A percentile compares a stretch with the other conserved stretches of the same genome.
Conservation (phyloP, 2,797 vertebrate genomes). For the Eupleurogrammus muticus region DNA sequence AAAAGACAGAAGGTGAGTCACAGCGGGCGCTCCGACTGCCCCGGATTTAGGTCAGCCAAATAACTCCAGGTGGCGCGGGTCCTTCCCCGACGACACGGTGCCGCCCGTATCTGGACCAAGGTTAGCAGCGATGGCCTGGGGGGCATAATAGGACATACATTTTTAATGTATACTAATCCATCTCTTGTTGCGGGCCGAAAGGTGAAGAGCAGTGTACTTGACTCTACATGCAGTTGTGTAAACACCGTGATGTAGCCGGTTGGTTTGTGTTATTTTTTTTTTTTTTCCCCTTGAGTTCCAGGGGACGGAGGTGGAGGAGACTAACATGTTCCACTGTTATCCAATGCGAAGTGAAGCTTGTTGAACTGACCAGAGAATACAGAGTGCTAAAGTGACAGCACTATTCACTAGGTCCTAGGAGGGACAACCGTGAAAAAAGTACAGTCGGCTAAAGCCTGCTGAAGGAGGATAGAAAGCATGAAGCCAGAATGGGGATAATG, state of each 20-base stretch:
- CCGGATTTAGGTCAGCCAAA: slow-evolving; percentile 81
- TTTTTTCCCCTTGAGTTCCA: slow-evolving; percentile 52
- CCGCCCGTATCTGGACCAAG: slow-evolving; percentile 79
- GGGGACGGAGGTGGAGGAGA: slow-evolving; percentile 20
- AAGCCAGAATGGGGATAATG: slow-evolving; percentile 33
- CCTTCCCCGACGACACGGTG: slow-evolving; percentile 68
- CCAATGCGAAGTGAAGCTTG: slow-evolving; percentile 47
- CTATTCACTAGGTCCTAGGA: slow-evolving; percentile 62
- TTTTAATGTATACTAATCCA: slow-evolving; percentile 83
- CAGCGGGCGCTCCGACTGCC: slow-evolving; percentile 70
- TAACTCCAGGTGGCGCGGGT: slow-evolving; percentile 79
- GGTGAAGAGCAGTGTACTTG: slow-evolving; percentile 65
- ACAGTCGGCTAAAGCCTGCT: slow-evolving; percentile 38
- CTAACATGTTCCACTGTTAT: slow-evolving; percentile 54
- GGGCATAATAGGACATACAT: slow-evolving; percentile 73
- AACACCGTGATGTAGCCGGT: slow-evolving; percentile 27
- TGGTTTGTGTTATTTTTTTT: slow-evolving; percentile 44
- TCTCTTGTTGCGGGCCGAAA: slow-evolving; percentile 74
- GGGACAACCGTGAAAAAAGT: slow-evolving; percentile 51
- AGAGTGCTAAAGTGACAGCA: slow-evolving; percentile 47
- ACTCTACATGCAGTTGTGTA: slow-evolving; percentile 37
- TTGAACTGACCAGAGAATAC: slow-evolving; percentile 44
- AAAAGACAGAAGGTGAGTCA: slow-evolving; percentile 82
- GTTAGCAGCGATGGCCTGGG: slow-evolving; percentile 71
- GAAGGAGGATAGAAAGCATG: slow-evolving; percentile 40